phyloP scores from a whole-genome alignment of 2,888 invertebrate species.

The Hypomecis punctinalis region DNA sequence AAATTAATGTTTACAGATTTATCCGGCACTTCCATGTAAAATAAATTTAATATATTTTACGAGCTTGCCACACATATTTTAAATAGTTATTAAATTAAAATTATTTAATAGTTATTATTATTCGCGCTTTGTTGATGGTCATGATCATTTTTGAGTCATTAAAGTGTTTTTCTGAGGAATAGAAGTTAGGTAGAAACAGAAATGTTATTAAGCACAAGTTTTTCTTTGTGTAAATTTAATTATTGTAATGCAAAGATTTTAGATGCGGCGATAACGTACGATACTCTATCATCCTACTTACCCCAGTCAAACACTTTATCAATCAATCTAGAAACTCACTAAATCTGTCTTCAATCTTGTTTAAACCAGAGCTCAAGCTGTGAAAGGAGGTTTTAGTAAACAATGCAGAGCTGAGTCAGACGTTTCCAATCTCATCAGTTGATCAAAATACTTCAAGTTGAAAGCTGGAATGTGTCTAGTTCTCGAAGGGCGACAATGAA shows the following conservation, averaged over 20 bases:
- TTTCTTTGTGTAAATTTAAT: no score
- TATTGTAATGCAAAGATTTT: slow-evolving; percentile 1
- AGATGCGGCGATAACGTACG: slow-evolving; percentile 5
- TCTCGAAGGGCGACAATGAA: slow-evolving; percentile 24
- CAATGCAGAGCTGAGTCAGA: slow-evolving; percentile 11
- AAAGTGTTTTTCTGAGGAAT: slow-evolving; percentile 4
- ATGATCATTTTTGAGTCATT: slow-evolving; percentile 3
- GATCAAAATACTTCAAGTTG: slow-evolving; percentile 20
- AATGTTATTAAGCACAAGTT: no score
- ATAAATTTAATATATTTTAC: slow-evolving; percentile 6
- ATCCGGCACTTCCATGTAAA: slow-evolving; percentile 15
- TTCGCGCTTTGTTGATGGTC: slow-evolving; percentile 8
- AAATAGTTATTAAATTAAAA: slow-evolving; percentile 1
- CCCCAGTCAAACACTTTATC: slow-evolving; percentile 11
- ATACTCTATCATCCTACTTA: slow-evolving; percentile 15
- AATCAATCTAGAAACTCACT: background rate
- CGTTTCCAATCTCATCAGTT: slow-evolving; percentile 12
- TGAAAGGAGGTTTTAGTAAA: slow-evolving; percentile 1
- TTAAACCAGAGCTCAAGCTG: background rate
- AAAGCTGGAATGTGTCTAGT: slow-evolving; percentile 22
- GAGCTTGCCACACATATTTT: background rate
- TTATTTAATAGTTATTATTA: background rate
- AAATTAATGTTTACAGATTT: slow-evolving; percentile 9
- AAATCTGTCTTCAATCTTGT: no score
- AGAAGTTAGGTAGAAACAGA: no score